These are phyloP conservation scores for Arizona elegans DNA, from an alignment of 2,113 vertebrate genomes.

Conservation along the genomic window DNA sequence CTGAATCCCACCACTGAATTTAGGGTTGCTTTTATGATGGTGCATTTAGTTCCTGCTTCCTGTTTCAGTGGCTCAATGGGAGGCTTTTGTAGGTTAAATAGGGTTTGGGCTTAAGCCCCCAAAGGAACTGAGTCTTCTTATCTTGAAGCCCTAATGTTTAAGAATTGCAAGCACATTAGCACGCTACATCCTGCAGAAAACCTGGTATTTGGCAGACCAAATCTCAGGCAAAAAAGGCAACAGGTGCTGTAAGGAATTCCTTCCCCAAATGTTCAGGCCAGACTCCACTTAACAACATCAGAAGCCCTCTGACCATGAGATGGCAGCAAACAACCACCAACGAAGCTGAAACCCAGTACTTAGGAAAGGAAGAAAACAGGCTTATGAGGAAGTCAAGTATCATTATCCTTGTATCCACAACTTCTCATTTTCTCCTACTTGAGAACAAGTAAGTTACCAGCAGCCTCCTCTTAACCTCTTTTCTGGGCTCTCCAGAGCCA, in stretches of 20 bases:
- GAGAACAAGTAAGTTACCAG: background rate
- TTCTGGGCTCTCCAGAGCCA: background rate
- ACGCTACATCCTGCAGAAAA: background rate
- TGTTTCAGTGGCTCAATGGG: background rate
- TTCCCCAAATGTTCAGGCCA: background rate
- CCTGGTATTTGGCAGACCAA: background rate
- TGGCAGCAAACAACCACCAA: background rate
- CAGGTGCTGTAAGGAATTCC: background rate
- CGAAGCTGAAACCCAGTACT: background rate
- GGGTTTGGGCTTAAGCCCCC: background rate
- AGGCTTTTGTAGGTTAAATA: background rate
- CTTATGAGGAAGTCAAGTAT: background rate
- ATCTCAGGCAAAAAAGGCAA: background rate
- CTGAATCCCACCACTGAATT: background rate
- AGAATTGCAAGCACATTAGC: background rate
- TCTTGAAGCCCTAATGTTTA: background rate
- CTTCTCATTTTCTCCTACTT: background rate
- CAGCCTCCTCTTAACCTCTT: background rate
- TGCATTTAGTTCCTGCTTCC: background rate
- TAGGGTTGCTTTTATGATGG: background rate
- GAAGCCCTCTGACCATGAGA: background rate
- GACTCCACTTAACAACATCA: background rate
- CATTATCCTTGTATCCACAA: background rate
- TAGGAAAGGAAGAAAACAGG: background rate
- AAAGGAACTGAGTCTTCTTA: too few species aligned